phyloP scores from a whole-genome alignment of 2,797 vertebrate genomes.

The Tiaroga cobitis region DNA sequence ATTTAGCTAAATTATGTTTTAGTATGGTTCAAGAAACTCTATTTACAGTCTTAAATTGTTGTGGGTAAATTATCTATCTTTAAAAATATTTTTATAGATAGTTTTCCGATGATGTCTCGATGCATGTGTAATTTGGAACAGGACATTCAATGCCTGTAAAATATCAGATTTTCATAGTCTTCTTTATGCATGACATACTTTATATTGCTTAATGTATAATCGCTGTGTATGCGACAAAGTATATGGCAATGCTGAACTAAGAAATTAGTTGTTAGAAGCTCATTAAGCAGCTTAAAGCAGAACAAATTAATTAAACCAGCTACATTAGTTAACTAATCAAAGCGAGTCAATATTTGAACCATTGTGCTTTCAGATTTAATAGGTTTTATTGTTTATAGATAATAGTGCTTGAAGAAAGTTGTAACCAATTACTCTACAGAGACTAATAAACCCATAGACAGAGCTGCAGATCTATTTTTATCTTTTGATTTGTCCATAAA shows the following conservation, averaged over 20 bases:
- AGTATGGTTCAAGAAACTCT: background rate
- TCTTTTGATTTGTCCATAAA: background rate
- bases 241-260: slow-evolving; percentile 19
- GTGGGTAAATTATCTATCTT: background rate
- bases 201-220: slow-evolving; percentile 28
- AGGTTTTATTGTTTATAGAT: slow-evolving; percentile 1
- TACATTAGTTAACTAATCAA: slow-evolving; percentile 11
- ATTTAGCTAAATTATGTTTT: slow-evolving; percentile 19
- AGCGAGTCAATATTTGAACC: background rate
- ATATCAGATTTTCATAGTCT: background rate
- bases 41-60: slow-evolving; percentile 23
- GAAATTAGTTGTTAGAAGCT: background rate
- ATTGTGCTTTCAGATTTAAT: background rate
- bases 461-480: background rate
- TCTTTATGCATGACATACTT: slow-evolving; percentile 24
- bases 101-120: background rate
- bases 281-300: slow-evolving; percentile 12
- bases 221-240: slow-evolving; percentile 23
- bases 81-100: slow-evolving; percentile 15
- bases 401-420: slow-evolving; percentile 2
- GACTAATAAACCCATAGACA: background rate
- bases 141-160: background rate
- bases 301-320: background rate
- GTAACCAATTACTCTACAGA: background rate
- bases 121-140: slow-evolving; percentile 21